phyloP scores from a whole-genome alignment of 2,113 vertebrate species.

The Aptenodytes forsteri region DNA sequence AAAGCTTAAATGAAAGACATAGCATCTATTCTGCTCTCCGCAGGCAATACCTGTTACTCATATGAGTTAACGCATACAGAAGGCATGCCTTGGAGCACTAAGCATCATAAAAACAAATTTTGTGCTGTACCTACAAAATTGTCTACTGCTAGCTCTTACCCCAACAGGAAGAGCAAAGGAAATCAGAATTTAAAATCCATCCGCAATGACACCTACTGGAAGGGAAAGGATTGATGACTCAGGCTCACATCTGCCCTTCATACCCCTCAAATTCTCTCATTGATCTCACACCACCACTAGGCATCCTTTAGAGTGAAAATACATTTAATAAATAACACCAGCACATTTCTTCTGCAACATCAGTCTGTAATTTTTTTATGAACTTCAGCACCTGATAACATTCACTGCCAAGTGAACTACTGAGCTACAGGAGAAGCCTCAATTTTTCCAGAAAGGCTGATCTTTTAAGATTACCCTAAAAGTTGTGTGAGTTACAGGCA shows the following conservation, averaged over 20 bases:
- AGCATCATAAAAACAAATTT: background rate
- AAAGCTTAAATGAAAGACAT: background rate
- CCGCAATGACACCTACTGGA: constrained; percentile 60
- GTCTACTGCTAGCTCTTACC: background rate
- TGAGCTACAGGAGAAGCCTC: background rate
- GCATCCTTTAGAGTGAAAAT: background rate
- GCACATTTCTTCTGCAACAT: background rate
- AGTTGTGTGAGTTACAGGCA: background rate
- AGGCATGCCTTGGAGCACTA: background rate
- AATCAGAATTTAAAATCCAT: constrained; percentile 9
- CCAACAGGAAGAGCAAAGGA: background rate
- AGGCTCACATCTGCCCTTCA: constrained; percentile 48
- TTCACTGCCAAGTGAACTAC: background rate
- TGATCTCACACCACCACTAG: background rate
- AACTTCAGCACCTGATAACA: background rate
- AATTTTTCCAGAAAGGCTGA: background rate
- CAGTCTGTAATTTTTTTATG: background rate
- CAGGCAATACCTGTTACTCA: background rate
- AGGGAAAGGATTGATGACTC: constrained; percentile 43
- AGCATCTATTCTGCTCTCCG: background rate
- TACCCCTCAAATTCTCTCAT: background rate
- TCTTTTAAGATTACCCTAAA: background rate
- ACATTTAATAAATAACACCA: background rate
- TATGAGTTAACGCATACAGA: background rate
- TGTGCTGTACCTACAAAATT: background rate